phyloP scores from a whole-genome alignment of 2,888 invertebrate genomes.

The Drosophila helvetica region DNA sequence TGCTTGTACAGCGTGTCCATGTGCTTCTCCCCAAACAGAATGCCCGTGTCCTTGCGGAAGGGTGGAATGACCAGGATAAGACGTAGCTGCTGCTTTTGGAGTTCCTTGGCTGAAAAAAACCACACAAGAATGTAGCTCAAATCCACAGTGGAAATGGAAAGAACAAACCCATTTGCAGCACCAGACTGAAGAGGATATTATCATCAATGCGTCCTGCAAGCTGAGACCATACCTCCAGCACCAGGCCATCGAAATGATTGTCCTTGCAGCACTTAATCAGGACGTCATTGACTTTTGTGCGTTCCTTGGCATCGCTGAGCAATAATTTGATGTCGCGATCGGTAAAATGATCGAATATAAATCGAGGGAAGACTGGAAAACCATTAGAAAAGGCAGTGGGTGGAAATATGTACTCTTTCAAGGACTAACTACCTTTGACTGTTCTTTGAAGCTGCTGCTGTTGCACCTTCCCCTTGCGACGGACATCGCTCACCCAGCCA shows the following conservation, averaged over 20 bases:
- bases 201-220: constrained; percentile 88
- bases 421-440: constrained; percentile 48
- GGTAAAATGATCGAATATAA: constrained; percentile 95
- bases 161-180: constrained; percentile 85
- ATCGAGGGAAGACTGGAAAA: constrained; percentile 91
- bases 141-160: too few relatives aligned
- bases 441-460: constrained; percentile 45
- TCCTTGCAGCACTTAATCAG: constrained; percentile 89
- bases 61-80: constrained; percentile 93
- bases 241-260: constrained; percentile 94
- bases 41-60: constrained; percentile 85
- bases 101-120: constrained; percentile 84
- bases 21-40: constrained; percentile 89
- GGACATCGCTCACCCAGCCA: constrained; percentile 91
- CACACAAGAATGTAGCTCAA: constrained; percentile 18
- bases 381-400: not conserved
- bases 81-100: constrained; percentile 86
- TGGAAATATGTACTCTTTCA: not conserved
- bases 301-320: constrained; percentile 88
- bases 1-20: constrained; percentile 91
- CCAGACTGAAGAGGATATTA: constrained; percentile 86
- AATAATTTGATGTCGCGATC: constrained; percentile 89
- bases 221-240: constrained; percentile 95
- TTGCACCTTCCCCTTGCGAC: constrained; percentile 82
- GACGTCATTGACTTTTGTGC: constrained; percentile 87